A percentile compares a stretch with the other conserved stretches of the same genome.
These are phyloP conservation scores for Garrulus glandarius DNA, from an alignment of 2,797 vertebrate species.

Conservation along the genomic window DNA sequence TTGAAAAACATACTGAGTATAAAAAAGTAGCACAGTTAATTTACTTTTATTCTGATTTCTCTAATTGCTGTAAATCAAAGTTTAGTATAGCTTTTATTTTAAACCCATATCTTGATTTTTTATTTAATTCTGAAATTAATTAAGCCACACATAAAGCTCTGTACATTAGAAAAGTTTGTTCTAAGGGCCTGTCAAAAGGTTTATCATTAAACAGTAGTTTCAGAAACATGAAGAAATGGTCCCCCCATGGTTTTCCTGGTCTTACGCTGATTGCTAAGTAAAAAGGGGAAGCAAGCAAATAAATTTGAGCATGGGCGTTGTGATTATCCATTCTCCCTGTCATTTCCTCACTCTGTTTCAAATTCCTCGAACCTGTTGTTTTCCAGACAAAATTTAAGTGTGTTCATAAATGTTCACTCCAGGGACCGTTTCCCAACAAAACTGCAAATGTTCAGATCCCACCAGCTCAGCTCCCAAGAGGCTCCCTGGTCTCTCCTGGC, in stretches of 20 bases:
- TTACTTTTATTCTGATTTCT: neutral
- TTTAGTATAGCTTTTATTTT: neutral
- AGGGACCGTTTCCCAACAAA: neutral
- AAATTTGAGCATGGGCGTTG: neutral
- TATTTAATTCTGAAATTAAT: neutral
- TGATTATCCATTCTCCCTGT: neutral
- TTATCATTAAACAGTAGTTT: neutral
- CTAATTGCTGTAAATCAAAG: neutral
- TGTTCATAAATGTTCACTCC: neutral
- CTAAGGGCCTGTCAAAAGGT: neutral
- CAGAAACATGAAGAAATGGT: neutral
- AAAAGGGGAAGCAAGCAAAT: neutral
- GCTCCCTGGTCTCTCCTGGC: neutral
- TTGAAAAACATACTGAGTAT: neutral
- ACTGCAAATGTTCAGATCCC: accelerated
- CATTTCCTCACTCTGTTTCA: neutral
- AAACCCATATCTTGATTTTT: neutral
- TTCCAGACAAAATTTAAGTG: neutral
- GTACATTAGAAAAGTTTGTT: neutral
- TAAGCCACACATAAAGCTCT: neutral
- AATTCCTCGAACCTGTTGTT: neutral
- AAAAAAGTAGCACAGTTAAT: neutral
- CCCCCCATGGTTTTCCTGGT: neutral
- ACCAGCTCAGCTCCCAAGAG: neutral
- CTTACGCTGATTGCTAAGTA: neutral